Evolutionary conservation across 2,113 vertebrate species (phyloP).

Genomic region (Ceratotherium simum): DNA sequence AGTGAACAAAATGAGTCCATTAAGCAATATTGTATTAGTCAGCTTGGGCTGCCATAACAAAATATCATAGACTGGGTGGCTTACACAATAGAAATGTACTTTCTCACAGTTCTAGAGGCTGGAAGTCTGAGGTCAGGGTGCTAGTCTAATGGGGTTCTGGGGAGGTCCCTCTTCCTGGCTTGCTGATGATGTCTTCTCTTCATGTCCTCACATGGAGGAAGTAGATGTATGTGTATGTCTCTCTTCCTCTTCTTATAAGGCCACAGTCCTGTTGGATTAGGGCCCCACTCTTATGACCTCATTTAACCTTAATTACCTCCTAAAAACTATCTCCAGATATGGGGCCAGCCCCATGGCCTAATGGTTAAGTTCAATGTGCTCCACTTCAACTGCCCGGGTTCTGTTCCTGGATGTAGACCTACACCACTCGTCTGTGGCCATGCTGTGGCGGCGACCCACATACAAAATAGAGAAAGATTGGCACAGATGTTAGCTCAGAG

Average conservation of each 20-base stretch:
- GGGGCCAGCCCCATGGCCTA: too few species aligned
- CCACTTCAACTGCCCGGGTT: too few species aligned
- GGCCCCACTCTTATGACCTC: not conserved
- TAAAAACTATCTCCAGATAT: not conserved
- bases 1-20: constrained; percentile 6
- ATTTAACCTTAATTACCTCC: not conserved
- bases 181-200: not conserved
- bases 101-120: not conserved
- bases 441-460: too few species aligned
- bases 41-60: not conserved
- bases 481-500: too few species aligned
- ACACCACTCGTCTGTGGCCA: too few species aligned
- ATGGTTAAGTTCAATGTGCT: too few species aligned
- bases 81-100: not conserved
- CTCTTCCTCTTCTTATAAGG: not conserved
- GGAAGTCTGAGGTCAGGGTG: not conserved
- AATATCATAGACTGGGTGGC: not conserved
- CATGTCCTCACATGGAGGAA: not conserved
- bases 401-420: too few species aligned
- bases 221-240: not conserved
- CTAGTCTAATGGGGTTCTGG: too few species aligned
- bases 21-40: not conserved
- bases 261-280: not conserved
- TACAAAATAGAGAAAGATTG: too few species aligned
- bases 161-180: not conserved